Evolutionary conservation across 2,888 invertebrate genomes (phyloP).

Genomic region (Itoplectis maculator): DNA sequence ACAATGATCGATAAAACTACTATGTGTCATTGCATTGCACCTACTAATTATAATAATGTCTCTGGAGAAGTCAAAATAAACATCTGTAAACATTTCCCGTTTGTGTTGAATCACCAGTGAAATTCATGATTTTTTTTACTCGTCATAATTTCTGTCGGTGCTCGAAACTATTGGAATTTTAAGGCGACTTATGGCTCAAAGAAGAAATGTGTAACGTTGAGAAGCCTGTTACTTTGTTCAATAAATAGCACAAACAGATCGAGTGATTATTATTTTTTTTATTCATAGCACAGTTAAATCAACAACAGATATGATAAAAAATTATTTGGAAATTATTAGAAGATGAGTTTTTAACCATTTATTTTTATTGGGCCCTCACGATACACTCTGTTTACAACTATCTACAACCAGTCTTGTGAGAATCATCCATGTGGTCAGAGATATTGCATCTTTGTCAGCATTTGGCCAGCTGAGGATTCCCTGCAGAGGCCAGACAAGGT

Average conservation of each 20-base stretch:
- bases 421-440: constrained; percentile 78
- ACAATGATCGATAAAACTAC: constrained; percentile 33
- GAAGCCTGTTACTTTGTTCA: constrained; percentile 62
- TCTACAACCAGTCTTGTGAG: constrained; percentile 72
- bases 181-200: constrained; percentile 48
- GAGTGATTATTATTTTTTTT: constrained; percentile 17
- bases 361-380: constrained; percentile 57
- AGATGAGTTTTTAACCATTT: constrained; percentile 17
- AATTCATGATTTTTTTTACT: constrained; percentile 34
- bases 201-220: constrained; percentile 55
- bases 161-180: constrained; percentile 55
- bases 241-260: constrained; percentile 65
- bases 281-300: too few species aligned
- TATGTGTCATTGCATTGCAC: constrained; percentile 53
- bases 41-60: constrained; percentile 42
- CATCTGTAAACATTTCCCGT: constrained; percentile 35
- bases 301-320: too few species aligned
- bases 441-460: constrained; percentile 76
- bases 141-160: constrained; percentile 54
- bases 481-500: constrained; percentile 78
- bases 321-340: background rate
- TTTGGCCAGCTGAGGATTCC: constrained; percentile 80
- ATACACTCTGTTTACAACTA: constrained; percentile 63
- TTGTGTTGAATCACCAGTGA: constrained; percentile 23
- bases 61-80: constrained; percentile 38